Conservation (phyloP, 2,888 invertebrate species). For the Stegana nigrithorax region DNA sequence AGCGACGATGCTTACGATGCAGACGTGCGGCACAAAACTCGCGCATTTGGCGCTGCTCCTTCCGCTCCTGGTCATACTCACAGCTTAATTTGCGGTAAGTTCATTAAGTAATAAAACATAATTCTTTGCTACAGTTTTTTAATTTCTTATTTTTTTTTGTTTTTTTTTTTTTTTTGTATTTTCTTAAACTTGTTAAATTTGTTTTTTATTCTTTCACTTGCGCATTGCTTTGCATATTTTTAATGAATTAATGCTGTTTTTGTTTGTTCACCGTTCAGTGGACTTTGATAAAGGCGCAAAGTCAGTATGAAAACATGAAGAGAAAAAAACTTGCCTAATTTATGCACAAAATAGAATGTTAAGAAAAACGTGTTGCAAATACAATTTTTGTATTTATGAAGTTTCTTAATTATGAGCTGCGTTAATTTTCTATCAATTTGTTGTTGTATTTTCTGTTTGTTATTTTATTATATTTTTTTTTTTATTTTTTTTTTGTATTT, state of each 20-base stretch:
- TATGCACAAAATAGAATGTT: constrained; percentile 40
- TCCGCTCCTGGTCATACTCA: constrained; percentile 38
- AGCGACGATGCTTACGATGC: too few relatives aligned
- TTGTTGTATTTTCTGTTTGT: constrained; percentile 42
- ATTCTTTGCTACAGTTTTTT: constrained; percentile 40
- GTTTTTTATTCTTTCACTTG: constrained; percentile 28
- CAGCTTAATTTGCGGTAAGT: constrained; percentile 61
- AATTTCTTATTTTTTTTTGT: constrained; percentile 25
- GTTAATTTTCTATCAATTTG: constrained; percentile 16
- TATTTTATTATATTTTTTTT: constrained; percentile 2
- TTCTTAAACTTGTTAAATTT: constrained; percentile 38
- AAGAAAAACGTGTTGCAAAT: constrained; percentile 47
- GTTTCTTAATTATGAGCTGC: neutral
- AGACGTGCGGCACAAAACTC: neutral
- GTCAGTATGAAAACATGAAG: constrained; percentile 36
- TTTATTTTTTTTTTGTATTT: constrained; percentile 13
- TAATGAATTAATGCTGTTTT: constrained; percentile 67
- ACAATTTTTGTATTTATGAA: too few relatives aligned
- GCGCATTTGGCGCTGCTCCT: neutral
- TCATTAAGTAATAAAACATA: constrained; percentile 66
- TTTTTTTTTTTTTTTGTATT: constrained; percentile 2
- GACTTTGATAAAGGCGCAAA: constrained; percentile 57
- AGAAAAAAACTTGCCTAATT: constrained; percentile 43
- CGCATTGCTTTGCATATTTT: constrained; percentile 62
- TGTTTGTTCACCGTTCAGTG: constrained; percentile 61